phyloP scores from a whole-genome alignment of 2,888 invertebrate species.

The Toxonevra muliebris region DNA sequence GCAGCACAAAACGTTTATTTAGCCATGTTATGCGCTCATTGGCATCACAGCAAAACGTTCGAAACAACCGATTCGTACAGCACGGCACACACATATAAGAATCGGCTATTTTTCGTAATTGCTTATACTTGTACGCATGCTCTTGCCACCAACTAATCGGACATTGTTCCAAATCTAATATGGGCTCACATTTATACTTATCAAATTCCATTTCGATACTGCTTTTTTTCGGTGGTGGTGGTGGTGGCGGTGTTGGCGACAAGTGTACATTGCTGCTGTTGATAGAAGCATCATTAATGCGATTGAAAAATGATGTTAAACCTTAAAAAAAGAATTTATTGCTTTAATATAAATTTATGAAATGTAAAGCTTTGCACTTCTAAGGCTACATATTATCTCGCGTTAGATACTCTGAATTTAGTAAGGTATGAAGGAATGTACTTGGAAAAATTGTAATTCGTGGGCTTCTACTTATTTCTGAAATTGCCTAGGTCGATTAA shows the following conservation, averaged over 20 bases:
- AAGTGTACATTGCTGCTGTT: slow-evolving; percentile 9
- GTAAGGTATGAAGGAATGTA: too few species aligned
- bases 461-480: too few species aligned
- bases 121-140: slow-evolving; percentile 43
- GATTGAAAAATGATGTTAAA: slow-evolving; percentile 48
- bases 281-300: slow-evolving; percentile 21
- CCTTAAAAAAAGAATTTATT: slow-evolving; percentile 34
- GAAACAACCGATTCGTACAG: slow-evolving; percentile 41
- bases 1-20: slow-evolving; percentile 26
- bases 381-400: too few species aligned
- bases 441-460: too few species aligned
- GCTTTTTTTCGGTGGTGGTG: slow-evolving; percentile 33
- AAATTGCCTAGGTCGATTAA: too few species aligned
- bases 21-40: slow-evolving; percentile 21
- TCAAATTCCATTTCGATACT: slow-evolving; percentile 47
- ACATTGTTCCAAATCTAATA: slow-evolving; percentile 51
- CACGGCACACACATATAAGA: slow-evolving; percentile 50
- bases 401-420: too few species aligned
- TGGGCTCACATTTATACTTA: slow-evolving; percentile 44
- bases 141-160: slow-evolving; percentile 54
- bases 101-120: slow-evolving; percentile 47
- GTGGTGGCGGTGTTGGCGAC: slow-evolving; percentile 16
- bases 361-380: too few species aligned
- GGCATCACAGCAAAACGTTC: slow-evolving; percentile 13
- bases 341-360: not conserved